Base-by-base conservation (phyloP, 1,140 invertebrate genomes). In the Wasmannia auropunctata region DNA sequence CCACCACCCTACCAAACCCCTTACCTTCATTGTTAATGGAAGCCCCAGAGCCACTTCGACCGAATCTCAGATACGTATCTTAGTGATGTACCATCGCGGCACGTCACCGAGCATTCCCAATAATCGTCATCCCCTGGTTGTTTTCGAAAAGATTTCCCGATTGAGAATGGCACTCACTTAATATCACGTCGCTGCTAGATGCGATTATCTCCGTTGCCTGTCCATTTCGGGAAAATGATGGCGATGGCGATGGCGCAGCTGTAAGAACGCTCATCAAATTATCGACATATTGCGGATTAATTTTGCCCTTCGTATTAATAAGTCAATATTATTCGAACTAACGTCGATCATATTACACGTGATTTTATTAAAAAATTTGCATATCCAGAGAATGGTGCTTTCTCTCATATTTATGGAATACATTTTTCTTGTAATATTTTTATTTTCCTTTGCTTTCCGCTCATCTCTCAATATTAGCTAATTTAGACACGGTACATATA, bases 21-120 rank as follows among this genome's bases (percentile, higher is more conserved):
- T 63, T 81, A 37, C 14, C 19, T 62, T 86, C 86, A 63, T 91
- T 91, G 87, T 87, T 91, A 93, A 92, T 93, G 88, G 87, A 87
- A 83, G 22, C 31, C 70, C 58, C 60, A 65, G 75, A 81, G 86
- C 77, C 86, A 90, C 86, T 90, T 91, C 85, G 85, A 84, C 69
- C 79, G 86, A 87, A 87, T 87, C 90, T 86, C 63, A 85, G 86
- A 90, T 91, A 88, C 62, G 46, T 46, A 86, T 76, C 85, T 80
- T 67, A 51, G 72, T 25, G 72, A 28, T 16, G 22, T 74, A 49
- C 40, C 65, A 56, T 58, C 76, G 22, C 34, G 63, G 28, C 62
- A 37, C 60, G 31, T 80, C 31, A 67, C 75, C 54, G 40, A 65
- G 70, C 70, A 63, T 69, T 81, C 28, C 56, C 70, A 62, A 84